Evolutionary conservation across 2,888 invertebrate species (phyloP).

Genomic region (Cactoblastis cactorum): DNA sequence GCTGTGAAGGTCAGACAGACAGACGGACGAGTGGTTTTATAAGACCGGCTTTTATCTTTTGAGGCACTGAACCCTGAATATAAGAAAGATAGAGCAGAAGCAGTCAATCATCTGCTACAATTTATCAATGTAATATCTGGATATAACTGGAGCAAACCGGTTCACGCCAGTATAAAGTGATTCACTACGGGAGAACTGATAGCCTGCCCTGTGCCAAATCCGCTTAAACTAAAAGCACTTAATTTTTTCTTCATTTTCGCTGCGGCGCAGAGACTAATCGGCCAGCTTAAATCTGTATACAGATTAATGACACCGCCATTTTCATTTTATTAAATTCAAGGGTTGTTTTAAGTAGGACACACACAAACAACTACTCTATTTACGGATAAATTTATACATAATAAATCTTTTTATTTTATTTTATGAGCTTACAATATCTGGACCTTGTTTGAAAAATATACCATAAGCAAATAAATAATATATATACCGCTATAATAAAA

Average conservation of each 20-base stretch:
- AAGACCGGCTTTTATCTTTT: too few relatives aligned
- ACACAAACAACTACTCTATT: too few relatives aligned
- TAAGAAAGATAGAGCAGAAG: neutral
- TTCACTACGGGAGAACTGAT: constrained; percentile 26
- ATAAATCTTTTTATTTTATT: too few relatives aligned
- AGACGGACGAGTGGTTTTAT: too few relatives aligned
- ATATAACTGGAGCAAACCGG: constrained; percentile 28
- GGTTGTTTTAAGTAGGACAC: too few relatives aligned
- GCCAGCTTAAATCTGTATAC: constrained; percentile 32
- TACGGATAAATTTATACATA: too few relatives aligned
- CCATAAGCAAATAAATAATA: too few relatives aligned
- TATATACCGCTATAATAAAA: too few relatives aligned
- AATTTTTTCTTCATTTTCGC: constrained; percentile 26
- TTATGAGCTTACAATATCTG: too few relatives aligned
- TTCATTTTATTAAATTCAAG: constrained; percentile 29
- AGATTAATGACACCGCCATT: constrained; percentile 34
- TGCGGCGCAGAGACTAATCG: constrained; percentile 41
- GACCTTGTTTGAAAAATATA: too few relatives aligned
- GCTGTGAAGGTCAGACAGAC: too few relatives aligned
- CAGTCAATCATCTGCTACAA: constrained; percentile 21
- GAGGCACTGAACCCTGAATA: too few relatives aligned
- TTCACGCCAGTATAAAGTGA: constrained; percentile 28
- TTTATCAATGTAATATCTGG: constrained; percentile 31
- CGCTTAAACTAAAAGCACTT: constrained; percentile 42
- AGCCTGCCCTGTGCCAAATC: constrained; percentile 38